Evolutionary conservation across 2,113 vertebrate genomes (phyloP).

Genomic region (Cinclus cinclus): DNA sequence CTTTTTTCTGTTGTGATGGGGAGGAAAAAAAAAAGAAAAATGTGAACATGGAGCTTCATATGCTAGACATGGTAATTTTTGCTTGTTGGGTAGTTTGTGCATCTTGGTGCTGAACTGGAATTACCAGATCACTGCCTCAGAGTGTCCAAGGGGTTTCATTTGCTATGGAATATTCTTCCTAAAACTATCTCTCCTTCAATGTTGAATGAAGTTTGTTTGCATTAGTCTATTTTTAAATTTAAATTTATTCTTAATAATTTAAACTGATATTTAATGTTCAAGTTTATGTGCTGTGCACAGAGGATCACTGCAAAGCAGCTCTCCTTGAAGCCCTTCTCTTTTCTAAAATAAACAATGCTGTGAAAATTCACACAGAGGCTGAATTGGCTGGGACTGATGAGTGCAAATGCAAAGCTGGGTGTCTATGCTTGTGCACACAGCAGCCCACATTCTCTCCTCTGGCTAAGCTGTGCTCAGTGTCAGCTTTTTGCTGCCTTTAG

Average conservation of each 20-base stretch:
- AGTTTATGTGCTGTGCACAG: slow-evolving; percentile 46
- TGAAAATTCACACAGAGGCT: slow-evolving; percentile 21
- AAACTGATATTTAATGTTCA: not conserved
- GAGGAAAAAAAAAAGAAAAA: not conserved
- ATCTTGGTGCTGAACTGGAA: not conserved
- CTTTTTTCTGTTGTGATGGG: not conserved
- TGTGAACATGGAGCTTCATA: not conserved
- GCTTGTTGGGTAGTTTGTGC: not conserved
- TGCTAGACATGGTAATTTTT: not conserved
- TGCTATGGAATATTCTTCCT: not conserved
- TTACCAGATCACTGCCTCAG: not conserved
- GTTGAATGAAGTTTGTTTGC: not conserved
- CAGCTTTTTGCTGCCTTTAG: not conserved
- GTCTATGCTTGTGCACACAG: not conserved
- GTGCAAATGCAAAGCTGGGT: not conserved
- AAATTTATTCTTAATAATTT: slow-evolving; percentile 49
- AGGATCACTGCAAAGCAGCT: not conserved
- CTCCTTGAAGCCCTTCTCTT: not conserved
- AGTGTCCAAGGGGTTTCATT: not conserved
- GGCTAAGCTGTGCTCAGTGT: not conserved
- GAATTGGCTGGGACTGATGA: not conserved
- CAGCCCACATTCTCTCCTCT: not conserved
- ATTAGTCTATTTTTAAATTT: slow-evolving; percentile 16
- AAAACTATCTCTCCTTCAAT: not conserved
- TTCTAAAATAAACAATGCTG: slow-evolving; percentile 8